Base-by-base conservation (phyloP, 2,888 invertebrate species). In the Erebia palarica region DNA sequence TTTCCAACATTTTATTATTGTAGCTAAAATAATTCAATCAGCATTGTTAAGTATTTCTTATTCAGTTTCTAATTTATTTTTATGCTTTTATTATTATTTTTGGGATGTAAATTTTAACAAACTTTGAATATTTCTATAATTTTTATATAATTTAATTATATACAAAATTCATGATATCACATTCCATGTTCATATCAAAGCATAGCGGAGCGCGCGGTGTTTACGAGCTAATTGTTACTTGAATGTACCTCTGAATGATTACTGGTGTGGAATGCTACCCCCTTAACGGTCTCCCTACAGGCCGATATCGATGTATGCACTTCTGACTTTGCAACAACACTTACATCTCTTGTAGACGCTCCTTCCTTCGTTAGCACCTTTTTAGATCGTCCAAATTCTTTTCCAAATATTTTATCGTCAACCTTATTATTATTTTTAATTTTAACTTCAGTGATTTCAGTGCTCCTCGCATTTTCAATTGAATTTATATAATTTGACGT, bases 301-400 rank as follows among this genome's bases (percentile, higher is more conserved):
- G 76, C 80, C 71, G 81, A 74, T 75, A 75, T 87, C 83, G 81
- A 87, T 90, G 89, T 92, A 88, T 91, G 91, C 92, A 92, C 92
- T 82, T 82, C 82, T 86, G 83, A 88, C 86, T 81, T 81, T 82
- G 91, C 91, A 91, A 89, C 86, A 82, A 85, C 87, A 88, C 86
- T 79, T 78, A 80, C 87, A 83, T 88, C 82, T 84, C 82, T 79
- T 78, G 84, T 92, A 92, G 91, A 82, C 91, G 92, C 92, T 92
- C 92, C 92, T 93, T 91, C 90, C 91, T 93, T 90, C 92, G 90
- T 91, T 89, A 87, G 90, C 90, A 90, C 89, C 91, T 92, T 92
- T 92, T 83, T 91, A 92, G 92, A 90, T 92, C 93, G 92, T 93
- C 92, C 92, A 91, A 91, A 89, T 89, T 80, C 78, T 76, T 83